phyloP scores from a whole-genome alignment of 2,797 vertebrate genomes.

The Centropyge bicolor region DNA sequence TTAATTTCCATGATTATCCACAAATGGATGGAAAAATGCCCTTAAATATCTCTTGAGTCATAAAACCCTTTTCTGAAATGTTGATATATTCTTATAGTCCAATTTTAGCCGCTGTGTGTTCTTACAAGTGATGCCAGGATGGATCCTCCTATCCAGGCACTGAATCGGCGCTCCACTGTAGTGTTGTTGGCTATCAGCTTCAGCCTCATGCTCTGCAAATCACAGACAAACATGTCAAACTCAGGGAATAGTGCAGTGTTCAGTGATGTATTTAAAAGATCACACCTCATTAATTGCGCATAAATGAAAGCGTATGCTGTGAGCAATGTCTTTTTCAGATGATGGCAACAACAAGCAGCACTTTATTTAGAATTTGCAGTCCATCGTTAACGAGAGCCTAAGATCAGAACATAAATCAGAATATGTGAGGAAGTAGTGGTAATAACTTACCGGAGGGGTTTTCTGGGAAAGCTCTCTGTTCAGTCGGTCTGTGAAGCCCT shows the following conservation, averaged over 20 bases:
- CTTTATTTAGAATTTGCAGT: neutral
- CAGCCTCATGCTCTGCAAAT: slow-evolving; percentile 94
- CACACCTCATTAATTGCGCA: neutral
- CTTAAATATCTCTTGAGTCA: too few species aligned
- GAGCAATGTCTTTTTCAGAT: neutral
- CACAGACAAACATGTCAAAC: slow-evolving; percentile 14
- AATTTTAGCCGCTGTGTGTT: slow-evolving; percentile 25
- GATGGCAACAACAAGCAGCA: neutral
- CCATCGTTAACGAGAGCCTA: neutral
- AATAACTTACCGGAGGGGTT: slow-evolving; percentile 92
- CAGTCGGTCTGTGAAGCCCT: slow-evolving; percentile 97
- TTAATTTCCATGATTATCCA: too few species aligned
- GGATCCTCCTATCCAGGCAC: slow-evolving; percentile 98
- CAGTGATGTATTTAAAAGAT: neutral
- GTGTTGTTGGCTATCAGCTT: slow-evolving; percentile 99
- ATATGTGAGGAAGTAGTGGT: neutral
- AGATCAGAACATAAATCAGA: neutral
- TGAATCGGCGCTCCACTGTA: slow-evolving; percentile 96
- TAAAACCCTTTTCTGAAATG: neutral
- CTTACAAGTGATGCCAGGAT: slow-evolving; percentile 97
- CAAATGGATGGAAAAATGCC: too few species aligned
- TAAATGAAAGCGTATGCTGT: neutral
- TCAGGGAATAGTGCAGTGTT: neutral
- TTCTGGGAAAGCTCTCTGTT: slow-evolving; percentile 99
- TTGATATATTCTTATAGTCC: neutral